phyloP scores from a whole-genome alignment of 2,797 vertebrate genomes.

The Onychomys leucogaster region DNA sequence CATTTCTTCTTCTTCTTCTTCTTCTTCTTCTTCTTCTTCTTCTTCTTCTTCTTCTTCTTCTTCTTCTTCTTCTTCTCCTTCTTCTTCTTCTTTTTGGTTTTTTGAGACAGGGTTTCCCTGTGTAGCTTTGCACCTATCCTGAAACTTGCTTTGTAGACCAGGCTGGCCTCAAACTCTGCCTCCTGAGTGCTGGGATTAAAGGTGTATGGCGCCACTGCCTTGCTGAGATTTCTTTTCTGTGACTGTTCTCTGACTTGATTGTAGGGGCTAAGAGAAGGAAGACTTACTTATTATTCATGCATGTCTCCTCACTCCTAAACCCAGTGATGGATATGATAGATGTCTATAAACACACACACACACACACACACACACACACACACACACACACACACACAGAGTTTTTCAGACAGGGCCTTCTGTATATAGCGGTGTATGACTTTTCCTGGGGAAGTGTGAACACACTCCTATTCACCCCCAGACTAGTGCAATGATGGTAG shows the following conservation, averaged over 20 bases:
- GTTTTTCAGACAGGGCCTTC: neutral
- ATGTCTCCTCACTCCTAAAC: neutral
- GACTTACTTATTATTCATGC: neutral
- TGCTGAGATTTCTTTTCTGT: neutral
- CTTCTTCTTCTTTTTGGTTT: too few relatives aligned
- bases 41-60: too few relatives aligned
- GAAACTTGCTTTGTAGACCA: too few relatives aligned
- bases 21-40: too few relatives aligned
- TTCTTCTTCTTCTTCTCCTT: too few relatives aligned
- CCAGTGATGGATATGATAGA: neutral
- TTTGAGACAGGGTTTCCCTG: too few relatives aligned
- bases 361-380: neutral
- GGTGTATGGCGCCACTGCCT: too few relatives aligned
- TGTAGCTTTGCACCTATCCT: too few relatives aligned
- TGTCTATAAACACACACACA: neutral
- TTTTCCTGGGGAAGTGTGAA: neutral
- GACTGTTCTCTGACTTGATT: constrained; percentile 27
- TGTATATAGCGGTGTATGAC: neutral
- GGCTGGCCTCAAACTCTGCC: too few relatives aligned
- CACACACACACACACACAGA: neutral
- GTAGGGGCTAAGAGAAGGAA: neutral
- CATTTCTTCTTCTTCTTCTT: too few relatives aligned
- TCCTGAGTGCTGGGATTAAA: too few relatives aligned
- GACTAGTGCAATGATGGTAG: neutral
- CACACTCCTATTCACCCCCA: neutral